These are phyloP conservation scores for Tylochromis polylepis DNA, from an alignment of 2,113 vertebrate genomes.

Conservation along the genomic window DNA sequence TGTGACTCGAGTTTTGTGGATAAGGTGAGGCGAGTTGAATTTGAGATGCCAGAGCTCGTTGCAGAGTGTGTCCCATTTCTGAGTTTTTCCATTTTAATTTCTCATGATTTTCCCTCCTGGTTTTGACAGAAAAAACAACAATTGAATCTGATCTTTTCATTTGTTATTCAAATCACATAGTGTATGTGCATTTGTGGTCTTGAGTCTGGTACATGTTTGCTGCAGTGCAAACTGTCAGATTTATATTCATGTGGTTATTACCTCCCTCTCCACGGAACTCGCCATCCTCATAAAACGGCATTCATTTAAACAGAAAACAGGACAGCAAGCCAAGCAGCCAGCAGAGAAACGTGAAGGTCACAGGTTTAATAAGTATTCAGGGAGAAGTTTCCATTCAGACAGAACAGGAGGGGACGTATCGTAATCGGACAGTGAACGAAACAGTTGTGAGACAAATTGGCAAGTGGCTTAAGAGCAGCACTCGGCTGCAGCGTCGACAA, in stretches of 20 bases:
- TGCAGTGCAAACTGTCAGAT: neutral
- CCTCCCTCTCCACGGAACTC: neutral
- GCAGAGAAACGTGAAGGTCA: constrained; percentile 15
- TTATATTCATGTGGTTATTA: neutral
- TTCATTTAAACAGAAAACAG: neutral
- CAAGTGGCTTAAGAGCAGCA: neutral
- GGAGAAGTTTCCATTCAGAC: constrained; percentile 12
- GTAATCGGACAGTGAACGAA: neutral
- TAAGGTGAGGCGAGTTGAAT: neutral
- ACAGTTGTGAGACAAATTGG: constrained; percentile 14
- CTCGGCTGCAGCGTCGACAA: constrained; percentile 1
- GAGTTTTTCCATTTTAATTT: neutral
- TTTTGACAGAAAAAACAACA: neutral
- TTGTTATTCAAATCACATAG: constrained; percentile 20
- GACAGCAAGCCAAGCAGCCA: neutral
- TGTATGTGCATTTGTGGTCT: neutral
- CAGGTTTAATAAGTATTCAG: constrained; percentile 31
- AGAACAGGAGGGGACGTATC: neutral
- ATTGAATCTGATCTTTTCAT: neutral
- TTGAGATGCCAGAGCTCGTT: neutral
- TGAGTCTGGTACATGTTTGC: neutral
- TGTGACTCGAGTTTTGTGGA: neutral
- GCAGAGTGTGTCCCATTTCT: neutral
- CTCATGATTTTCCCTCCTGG: neutral
- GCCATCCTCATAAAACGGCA: neutral